Evolutionary conservation across 1,140 invertebrate genomes (phyloP), one percentile per base, ranked within the genome.

Genomic region (Pseudobourletiella spinata): DNA sequence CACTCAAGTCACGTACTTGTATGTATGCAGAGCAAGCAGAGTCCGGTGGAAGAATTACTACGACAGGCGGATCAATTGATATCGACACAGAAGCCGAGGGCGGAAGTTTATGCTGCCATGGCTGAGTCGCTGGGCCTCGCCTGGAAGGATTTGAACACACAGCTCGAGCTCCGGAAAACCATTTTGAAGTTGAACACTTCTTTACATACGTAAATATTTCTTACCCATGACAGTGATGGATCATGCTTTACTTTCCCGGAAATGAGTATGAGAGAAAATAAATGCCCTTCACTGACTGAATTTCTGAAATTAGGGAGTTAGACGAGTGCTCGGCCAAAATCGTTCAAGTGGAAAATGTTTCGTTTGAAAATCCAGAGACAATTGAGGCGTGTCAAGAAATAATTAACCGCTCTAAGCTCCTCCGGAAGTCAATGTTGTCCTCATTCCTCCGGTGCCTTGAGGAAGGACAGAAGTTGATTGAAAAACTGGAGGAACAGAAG

Each of bases 21-120:
- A 11, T 62, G 58, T 65, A 77, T 79, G 35, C 73, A 94, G 88
- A 86, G 82, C 69, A 91, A 95, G 77, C 89, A 94, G 74, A 88
- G 86, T 72, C 90, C 92, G 50, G 89, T 95, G 63, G 87, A 91
- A 71, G 89, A 94, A 76, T 81, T 95, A 56, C 80, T 94, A 48
- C 80, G 85, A 39, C 84, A 89, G 75, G 90, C 90, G 0, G 91
- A 95, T 75, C 83, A 86, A 70, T 77, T 91, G 63, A 87, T 91
- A 63, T 83, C 84, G 22, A 86, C 83, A 3, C 87, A 93, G 72
- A 82, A 82, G 70, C 84, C 86, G 15, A 80, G 84, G 65, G 84
- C 83, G 66, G 86, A 84, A 77, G 87, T 94, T 20, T 91, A 93
- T 72, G 84, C 86, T 55, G 89, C 90, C 1, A 95, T 95, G 91